Evolutionary conservation across 1,140 invertebrate species (phyloP).

Genomic region (Pantala flavescens): DNA sequence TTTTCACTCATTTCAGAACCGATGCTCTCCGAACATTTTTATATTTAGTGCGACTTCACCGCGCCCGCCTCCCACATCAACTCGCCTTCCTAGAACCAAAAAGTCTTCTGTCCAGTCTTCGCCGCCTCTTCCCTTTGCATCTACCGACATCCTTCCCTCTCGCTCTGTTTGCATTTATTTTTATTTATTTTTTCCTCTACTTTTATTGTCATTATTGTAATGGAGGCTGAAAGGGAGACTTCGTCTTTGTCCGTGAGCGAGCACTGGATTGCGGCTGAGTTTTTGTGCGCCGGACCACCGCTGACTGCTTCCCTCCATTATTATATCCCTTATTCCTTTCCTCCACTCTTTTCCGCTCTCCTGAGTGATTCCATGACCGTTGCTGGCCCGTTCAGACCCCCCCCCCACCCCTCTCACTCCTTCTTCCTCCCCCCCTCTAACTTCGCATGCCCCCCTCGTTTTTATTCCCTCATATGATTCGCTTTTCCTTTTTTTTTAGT

Average conservation of each 20-base stretch:
- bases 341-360: no score
- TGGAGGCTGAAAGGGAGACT: background rate
- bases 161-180: background rate
- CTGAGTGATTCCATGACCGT: no score
- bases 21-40: no score
- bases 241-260: background rate
- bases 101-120: background rate
- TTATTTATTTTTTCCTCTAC: conserved; percentile 1
- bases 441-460: background rate
- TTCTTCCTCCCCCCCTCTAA: background rate
- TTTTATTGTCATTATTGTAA: conserved; percentile 8
- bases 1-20: no score
- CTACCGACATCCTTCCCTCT: background rate
- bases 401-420: background rate
- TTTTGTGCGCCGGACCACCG: background rate
- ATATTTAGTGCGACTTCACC: no score
- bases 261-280: background rate
- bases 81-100: no score
- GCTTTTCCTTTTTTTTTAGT: no score
- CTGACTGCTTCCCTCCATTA: background rate
- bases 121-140: background rate
- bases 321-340: no score
- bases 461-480: background rate
- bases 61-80: no score
- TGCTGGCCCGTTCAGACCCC: no score